Evolutionary conservation across 2,113 vertebrate genomes (phyloP).

Genomic region (Oreochromis niloticus): DNA sequence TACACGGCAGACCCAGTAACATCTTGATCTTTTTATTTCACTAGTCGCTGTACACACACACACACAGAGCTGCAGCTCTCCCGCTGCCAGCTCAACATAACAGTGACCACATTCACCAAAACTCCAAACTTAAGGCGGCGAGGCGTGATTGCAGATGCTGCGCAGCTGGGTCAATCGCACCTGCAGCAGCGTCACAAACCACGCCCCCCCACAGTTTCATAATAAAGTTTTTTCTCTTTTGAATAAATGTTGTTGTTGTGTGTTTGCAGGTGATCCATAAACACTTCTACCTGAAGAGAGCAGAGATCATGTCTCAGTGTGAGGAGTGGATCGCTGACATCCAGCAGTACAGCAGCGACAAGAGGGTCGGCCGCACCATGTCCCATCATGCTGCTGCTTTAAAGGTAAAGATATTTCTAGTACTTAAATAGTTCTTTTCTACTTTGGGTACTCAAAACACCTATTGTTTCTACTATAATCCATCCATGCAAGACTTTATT

Average conservation of each 20-base stretch:
- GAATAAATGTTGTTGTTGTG: background rate
- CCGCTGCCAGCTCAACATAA: background rate
- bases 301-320: constrained; percentile 96
- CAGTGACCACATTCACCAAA: background rate
- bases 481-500: background rate
- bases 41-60: background rate
- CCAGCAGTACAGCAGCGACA: constrained; percentile 99
- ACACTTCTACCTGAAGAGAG: constrained; percentile 97
- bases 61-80: background rate
- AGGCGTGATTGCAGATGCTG: background rate
- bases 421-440: background rate
- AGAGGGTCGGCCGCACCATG: constrained; percentile 97
- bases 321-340: constrained; percentile 99
- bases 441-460: background rate
- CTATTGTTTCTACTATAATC: background rate
- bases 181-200: background rate
- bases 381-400: constrained; percentile 96
- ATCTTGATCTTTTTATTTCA: background rate
- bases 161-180: background rate
- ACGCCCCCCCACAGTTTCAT: background rate
- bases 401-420: constrained; percentile 75
- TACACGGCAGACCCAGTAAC: background rate
- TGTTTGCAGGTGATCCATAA: constrained; percentile 90
- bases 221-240: background rate
- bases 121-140: background rate